phyloP scores from a whole-genome alignment of 2,113 vertebrate species.

The Odobenus rosmarus region DNA sequence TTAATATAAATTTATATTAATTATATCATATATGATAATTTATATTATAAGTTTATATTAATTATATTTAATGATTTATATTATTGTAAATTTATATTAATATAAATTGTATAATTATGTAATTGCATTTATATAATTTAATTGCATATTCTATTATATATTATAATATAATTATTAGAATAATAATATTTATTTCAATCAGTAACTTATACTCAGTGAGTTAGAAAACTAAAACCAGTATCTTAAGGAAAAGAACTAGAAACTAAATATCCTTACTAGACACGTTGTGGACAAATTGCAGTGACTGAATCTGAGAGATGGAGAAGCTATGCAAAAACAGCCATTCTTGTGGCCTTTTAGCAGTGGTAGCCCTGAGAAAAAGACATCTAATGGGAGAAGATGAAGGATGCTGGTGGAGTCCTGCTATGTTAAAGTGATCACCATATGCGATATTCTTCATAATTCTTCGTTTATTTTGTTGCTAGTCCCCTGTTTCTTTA shows the following conservation, averaged over 20 bases:
- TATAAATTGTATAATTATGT: too few species aligned
- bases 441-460: not conserved
- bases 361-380: not conserved
- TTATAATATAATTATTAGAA: not conserved
- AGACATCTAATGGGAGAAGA: not conserved
- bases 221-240: not conserved
- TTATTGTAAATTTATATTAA: too few species aligned
- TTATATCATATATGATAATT: too few species aligned
- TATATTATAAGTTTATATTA: too few species aligned
- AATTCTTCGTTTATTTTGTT: not conserved
- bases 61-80: too few species aligned
- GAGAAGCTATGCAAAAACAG: not conserved
- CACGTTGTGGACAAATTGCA: not conserved
- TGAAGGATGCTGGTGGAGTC: not conserved
- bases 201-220: not conserved
- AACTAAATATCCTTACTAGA: not conserved
- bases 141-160: not conserved
- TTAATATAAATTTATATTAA: too few species aligned
- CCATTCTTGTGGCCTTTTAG: not conserved
- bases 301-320: not conserved
- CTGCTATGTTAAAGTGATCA: not conserved
- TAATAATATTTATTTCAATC: not conserved
- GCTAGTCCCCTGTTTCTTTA: constrained; percentile 43
- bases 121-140: too few species aligned
- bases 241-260: not conserved